Evolutionary conservation across 2,888 invertebrate species (phyloP), one percentile per base, ranked within the genome.

Genomic region (Nomada flava): DNA sequence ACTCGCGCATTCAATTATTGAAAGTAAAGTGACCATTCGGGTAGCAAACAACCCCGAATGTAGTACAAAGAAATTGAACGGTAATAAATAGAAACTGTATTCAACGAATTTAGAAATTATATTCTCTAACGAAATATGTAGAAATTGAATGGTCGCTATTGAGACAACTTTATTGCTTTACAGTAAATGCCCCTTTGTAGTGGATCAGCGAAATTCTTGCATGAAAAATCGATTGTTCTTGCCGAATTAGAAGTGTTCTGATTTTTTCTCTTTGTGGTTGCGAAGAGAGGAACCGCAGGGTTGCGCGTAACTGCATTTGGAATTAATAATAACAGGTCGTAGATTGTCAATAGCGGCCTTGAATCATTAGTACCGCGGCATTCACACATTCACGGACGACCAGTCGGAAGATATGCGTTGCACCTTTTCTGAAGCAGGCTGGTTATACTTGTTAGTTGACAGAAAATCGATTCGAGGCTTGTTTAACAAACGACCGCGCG

Each of bases 321-420:
- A 75, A 36, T 1, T 53, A 83, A 79, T 83, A 83, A 83, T 72
- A 78, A 75, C 76, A 82, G 72, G 42, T 76, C 62, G 72, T 69
- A 62, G 67, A 68, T 69, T 79, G 79, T 79, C 83, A 76, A 83
- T 83, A 83, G 47, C 62, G 73, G 78, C 83, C 83, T 83, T 83
- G 83, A 73, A 83, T 83, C 82, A 64, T 73, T 69, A 73, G 75
- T 62, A 82, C 68, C 71, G 64, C 55, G 71, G 82, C 71, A 75
- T 83, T 78, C 52, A 36, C 36, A 78, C 71, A 75, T 83, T 78
- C 77, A 82, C 55, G 83, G 82, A 83, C 77, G 42, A 76, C 76
- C 77, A 71, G 77, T 77, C 70, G 70, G 67, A 77, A 83, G 77
- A 77, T 73, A 68, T 53, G 67, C 70, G 74, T 63, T 72, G 36